Percentiles rank a stretch among this genome's conserved stretches.
These are phyloP conservation scores for Dioctria linearis DNA, from an alignment of 2,888 invertebrate genomes.

Conservation along the genomic window DNA sequence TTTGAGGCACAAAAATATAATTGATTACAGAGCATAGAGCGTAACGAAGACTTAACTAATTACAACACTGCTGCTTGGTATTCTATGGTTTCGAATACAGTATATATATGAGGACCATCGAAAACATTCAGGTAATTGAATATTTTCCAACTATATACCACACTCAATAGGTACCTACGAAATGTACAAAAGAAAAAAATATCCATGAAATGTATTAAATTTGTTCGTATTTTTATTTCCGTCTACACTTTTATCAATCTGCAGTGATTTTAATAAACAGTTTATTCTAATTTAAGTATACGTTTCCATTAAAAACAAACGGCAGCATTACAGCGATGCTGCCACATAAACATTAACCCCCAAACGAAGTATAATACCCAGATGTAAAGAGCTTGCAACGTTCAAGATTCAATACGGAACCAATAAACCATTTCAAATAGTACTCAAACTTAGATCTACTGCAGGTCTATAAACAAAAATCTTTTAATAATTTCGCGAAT, in stretches of 20 bases:
- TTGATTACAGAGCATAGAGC: no score
- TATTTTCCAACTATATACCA: not conserved
- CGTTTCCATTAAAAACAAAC: not conserved
- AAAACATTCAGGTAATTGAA: slow-evolving; percentile 13
- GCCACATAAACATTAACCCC: not conserved
- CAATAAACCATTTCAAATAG: slow-evolving; percentile 47
- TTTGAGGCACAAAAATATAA: no score
- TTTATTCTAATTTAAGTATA: not conserved
- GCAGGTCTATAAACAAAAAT: slow-evolving; percentile 51
- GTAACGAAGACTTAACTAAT: no score
- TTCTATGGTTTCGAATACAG: no score
- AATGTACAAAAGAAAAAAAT: no score
- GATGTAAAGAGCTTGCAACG: not conserved
- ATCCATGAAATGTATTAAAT: not conserved
- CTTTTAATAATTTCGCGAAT: slow-evolving; percentile 53
- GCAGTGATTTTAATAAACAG: not conserved
- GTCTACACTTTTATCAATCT: slow-evolving; percentile 1
- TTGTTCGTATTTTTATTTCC: not conserved
- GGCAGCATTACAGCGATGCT: not conserved
- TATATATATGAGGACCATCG: not conserved
- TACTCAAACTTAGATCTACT: slow-evolving; percentile 40
- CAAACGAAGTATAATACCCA: not conserved
- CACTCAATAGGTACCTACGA: no score
- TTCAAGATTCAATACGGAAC: slow-evolving; percentile 50
- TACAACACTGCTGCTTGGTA: no score